Evolutionary conservation across 2,888 invertebrate species (phyloP).

Genomic region (Linhomoeus sp.): DNA sequence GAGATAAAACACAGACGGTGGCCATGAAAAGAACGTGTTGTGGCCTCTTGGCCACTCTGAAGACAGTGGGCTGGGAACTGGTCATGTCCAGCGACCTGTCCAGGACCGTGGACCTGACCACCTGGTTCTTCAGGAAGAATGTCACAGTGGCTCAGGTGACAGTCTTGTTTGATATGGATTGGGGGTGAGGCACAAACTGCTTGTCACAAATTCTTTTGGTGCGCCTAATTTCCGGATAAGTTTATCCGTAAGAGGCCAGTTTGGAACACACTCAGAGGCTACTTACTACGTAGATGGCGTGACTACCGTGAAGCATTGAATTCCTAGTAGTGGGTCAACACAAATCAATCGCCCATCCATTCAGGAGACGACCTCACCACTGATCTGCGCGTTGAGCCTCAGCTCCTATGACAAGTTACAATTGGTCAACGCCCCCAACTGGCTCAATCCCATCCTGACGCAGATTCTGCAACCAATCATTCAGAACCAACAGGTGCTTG

Average conservation of each 20-base stretch:
- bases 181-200: too few species aligned
- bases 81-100: constrained; percentile 1
- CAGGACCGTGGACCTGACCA: constrained; percentile 2
- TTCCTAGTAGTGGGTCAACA: too few species aligned
- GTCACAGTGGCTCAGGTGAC: background rate
- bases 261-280: too few species aligned
- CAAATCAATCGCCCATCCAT: too few species aligned
- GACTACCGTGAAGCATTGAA: too few species aligned
- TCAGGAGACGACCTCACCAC: too few species aligned
- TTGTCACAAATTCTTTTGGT: too few species aligned
- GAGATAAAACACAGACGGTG: background rate
- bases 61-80: constrained; percentile 4
- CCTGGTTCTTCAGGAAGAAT: constrained; percentile 5
- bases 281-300: too few species aligned
- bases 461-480: background rate
- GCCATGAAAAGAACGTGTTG: constrained; percentile 1
- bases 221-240: too few species aligned
- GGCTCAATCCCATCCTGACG: background rate
- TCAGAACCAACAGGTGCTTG: background rate
- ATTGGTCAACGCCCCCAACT: constrained; percentile 3
- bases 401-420: constrained; percentile 6
- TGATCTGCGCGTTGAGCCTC: background rate
- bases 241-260: too few species aligned
- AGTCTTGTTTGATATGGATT: too few species aligned
- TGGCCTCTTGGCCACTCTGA: background rate